Conservation (phyloP, 2,888 invertebrate species). For the Ectemnius cavifrons region DNA sequence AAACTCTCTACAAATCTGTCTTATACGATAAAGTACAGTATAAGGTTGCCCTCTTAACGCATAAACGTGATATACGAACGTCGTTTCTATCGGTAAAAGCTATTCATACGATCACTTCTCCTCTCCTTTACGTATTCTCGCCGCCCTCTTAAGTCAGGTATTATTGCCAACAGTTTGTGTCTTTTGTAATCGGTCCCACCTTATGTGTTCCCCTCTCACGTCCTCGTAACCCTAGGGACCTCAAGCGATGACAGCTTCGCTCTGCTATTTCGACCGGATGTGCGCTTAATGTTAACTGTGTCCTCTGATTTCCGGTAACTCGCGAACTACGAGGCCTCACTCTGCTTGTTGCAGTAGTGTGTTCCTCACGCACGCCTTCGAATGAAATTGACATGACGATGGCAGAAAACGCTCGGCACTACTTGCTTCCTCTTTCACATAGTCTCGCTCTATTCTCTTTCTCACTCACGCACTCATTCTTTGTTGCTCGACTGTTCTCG, state of each 20-base stretch:
- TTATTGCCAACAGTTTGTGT: slow-evolving; percentile 55
- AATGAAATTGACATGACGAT: slow-evolving; percentile 56
- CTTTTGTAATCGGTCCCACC: not conserved
- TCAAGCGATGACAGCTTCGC: slow-evolving; percentile 7
- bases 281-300: not conserved
- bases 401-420: slow-evolving; percentile 41
- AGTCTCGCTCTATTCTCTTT: not conserved
- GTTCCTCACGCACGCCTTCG: no score
- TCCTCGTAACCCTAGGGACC: not conserved
- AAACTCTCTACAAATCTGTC: slow-evolving; percentile 64
- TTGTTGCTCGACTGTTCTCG: not conserved
- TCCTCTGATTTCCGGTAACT: not conserved
- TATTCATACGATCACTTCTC: slow-evolving; percentile 29
- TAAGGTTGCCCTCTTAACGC: slow-evolving; percentile 47
- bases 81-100: slow-evolving; percentile 33
- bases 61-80: slow-evolving; percentile 35
- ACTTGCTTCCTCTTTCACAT: not conserved
- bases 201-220: not conserved
- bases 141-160: slow-evolving; percentile 29
- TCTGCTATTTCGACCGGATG: not conserved
- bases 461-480: not conserved
- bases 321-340: no score
- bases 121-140: slow-evolving; percentile 16
- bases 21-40: slow-evolving; percentile 53
- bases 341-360: no score